phyloP scores from a whole-genome alignment of 2,113 vertebrate species.

The Phalacrocorax pelagicus region DNA sequence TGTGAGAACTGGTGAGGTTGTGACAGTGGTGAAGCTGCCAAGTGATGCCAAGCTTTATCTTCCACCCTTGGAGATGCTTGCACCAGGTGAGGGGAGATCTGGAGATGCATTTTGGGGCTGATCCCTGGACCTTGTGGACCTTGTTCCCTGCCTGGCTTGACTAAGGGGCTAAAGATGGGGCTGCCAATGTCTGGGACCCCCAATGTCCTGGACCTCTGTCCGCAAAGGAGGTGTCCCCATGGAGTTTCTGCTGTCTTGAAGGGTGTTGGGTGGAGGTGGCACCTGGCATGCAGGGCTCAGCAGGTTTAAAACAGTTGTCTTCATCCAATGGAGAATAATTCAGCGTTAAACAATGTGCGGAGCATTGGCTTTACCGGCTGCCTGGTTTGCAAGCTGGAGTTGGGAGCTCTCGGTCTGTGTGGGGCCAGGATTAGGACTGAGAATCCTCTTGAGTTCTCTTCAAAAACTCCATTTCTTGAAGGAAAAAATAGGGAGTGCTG shows the following conservation, averaged over 20 bases:
- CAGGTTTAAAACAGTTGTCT: background rate
- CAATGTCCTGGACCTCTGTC: accelerated
- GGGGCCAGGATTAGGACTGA: background rate
- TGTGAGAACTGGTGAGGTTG: accelerated
- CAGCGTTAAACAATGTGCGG: background rate
- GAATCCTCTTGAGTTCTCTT: background rate
- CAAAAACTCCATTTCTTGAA: background rate
- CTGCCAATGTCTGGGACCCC: too few relatives aligned
- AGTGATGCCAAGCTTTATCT: background rate
- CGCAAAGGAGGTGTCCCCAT: background rate
- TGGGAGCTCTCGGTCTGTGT: background rate
- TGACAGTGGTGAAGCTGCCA: background rate
- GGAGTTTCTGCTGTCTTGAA: background rate
- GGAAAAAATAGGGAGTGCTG: accelerated
- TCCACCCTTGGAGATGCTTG: background rate
- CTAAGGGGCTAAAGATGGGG: background rate
- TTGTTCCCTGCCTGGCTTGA: background rate
- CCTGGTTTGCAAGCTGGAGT: background rate
- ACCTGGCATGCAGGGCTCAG: background rate
- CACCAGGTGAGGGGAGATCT: accelerated
- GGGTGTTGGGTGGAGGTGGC: background rate
- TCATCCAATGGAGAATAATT: background rate
- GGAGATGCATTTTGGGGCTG: background rate
- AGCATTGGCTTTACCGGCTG: background rate
- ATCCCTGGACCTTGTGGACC: too few relatives aligned